Percentiles rank a stretch among this genome's conserved stretches.
Conservation (phyloP, 1,140 invertebrate genomes). For the Hycleus phaleratus region DNA sequence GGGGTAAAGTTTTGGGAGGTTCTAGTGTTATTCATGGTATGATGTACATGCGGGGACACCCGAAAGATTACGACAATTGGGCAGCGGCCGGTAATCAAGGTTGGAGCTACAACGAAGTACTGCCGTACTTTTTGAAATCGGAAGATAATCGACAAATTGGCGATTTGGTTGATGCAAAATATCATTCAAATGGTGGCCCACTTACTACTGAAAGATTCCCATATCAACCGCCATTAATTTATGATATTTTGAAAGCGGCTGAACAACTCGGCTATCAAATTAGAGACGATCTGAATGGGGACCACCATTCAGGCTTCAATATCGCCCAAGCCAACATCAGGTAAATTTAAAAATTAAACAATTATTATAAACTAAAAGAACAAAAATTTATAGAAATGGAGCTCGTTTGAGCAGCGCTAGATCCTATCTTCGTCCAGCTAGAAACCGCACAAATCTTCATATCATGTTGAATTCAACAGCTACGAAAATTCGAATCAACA, state of each 20-base stretch:
- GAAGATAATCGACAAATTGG: slow-evolving; percentile 49
- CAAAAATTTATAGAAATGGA: slow-evolving; percentile 46
- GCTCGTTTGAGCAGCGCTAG: slow-evolving; percentile 55
- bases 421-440: slow-evolving; percentile 53
- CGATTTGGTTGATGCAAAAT: slow-evolving; percentile 37
- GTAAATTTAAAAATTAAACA: slow-evolving; percentile 18
- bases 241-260: slow-evolving; percentile 53
- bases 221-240: slow-evolving; percentile 45
- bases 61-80: slow-evolving; percentile 65
- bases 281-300: slow-evolving; percentile 53
- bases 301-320: slow-evolving; percentile 40
- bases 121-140: slow-evolving; percentile 50
- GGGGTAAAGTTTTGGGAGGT: slow-evolving; percentile 54
- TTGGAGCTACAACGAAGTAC: slow-evolving; percentile 42
- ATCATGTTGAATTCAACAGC: slow-evolving; percentile 58
- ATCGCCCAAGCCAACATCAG: slow-evolving; percentile 37
- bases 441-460: slow-evolving; percentile 59
- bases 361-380: too few species aligned
- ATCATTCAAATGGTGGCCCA: slow-evolving; percentile 44
- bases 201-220: slow-evolving; percentile 46
- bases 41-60: slow-evolving; percentile 66
- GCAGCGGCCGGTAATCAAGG: slow-evolving; percentile 39
- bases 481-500: slow-evolving; percentile 42
- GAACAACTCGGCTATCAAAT: slow-evolving; percentile 47
- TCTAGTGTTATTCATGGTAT: slow-evolving; percentile 61